These are phyloP conservation scores for Beroe forskalii DNA, from an alignment of 37 sponge, comb jelly and placozoan genomes.

Conservation along the genomic window DNA sequence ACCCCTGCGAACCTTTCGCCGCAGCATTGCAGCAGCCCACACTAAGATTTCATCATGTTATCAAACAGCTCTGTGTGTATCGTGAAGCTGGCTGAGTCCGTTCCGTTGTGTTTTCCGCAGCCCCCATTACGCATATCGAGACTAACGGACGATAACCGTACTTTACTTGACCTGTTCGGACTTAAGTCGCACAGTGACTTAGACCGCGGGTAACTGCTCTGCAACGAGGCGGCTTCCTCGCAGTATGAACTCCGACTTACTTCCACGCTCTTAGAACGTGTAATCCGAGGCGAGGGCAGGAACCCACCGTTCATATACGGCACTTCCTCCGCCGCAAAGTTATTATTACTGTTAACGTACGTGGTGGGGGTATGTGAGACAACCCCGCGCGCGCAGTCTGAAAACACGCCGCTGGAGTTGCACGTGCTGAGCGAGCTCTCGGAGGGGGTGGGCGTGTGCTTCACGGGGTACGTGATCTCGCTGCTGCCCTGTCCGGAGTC, in stretches of 20 bases:
- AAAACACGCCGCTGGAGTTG: conserved; percentile 48
- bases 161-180: not conserved
- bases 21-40: no score
- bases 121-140: not conserved
- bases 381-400: not conserved
- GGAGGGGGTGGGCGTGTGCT: not conserved
- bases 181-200: not conserved
- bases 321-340: not conserved
- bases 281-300: conserved; percentile 5
- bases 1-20: no score
- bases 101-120: not conserved
- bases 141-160: not conserved
- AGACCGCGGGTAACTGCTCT: not conserved
- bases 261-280: conserved; percentile 21
- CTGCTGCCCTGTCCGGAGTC: conserved; percentile 52
- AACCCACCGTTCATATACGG: conserved; percentile 28
- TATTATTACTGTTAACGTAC: not conserved
- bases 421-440: not conserved
- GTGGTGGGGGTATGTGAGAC: not conserved
- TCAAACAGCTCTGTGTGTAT: conserved; percentile 55
- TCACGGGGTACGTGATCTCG: conserved; percentile 29
- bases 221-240: not conserved
- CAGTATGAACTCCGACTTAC: not conserved
- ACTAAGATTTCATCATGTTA: conserved; percentile 47
- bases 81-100: not conserved